These are phyloP conservation scores for Bryconaethiops microstoma DNA, from an alignment of 2,797 vertebrate genomes.

Conservation along the genomic window DNA sequence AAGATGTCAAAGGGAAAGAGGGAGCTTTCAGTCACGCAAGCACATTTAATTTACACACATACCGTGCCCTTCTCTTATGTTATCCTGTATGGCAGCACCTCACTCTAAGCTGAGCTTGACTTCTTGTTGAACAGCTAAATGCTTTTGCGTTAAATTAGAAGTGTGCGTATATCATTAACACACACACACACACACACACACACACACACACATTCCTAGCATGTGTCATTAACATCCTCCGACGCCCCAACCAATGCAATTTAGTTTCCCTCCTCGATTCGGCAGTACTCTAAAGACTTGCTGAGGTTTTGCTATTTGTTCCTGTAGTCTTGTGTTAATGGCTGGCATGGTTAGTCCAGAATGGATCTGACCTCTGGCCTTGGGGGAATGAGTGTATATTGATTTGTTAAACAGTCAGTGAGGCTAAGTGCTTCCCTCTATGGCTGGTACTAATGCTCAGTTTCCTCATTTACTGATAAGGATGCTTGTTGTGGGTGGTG, in stretches of 20 bases:
- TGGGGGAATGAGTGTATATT: slow-evolving; percentile 50
- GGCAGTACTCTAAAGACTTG: slow-evolving; percentile 25
- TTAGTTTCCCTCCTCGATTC: slow-evolving; percentile 21
- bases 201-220: slow-evolving; percentile 6
- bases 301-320: slow-evolving; percentile 32
- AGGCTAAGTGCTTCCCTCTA: slow-evolving; percentile 50
- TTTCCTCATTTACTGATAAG: slow-evolving; percentile 41
- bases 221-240: slow-evolving; percentile 18
- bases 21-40: slow-evolving; percentile 69
- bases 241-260: slow-evolving; percentile 17
- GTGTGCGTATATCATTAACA: slow-evolving; percentile 76
- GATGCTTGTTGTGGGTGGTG: slow-evolving; percentile 1
- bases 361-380: slow-evolving; percentile 53
- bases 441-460: slow-evolving; percentile 13
- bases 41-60: slow-evolving; percentile 73
- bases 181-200: slow-evolving; percentile 58
- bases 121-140: slow-evolving; percentile 82
- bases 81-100: slow-evolving; percentile 72
- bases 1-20: slow-evolving; percentile 63
- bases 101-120: slow-evolving; percentile 77
- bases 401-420: slow-evolving; percentile 53
- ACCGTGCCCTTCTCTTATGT: slow-evolving; percentile 57
- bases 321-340: slow-evolving; percentile 3
- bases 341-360: slow-evolving; percentile 18
- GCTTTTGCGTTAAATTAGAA: slow-evolving; percentile 78